Percentiles rank a stretch among this genome's conserved stretches.
These are phyloP conservation scores for Clinocottus analis DNA, from an alignment of 2,113 vertebrate species.

Conservation along the genomic window DNA sequence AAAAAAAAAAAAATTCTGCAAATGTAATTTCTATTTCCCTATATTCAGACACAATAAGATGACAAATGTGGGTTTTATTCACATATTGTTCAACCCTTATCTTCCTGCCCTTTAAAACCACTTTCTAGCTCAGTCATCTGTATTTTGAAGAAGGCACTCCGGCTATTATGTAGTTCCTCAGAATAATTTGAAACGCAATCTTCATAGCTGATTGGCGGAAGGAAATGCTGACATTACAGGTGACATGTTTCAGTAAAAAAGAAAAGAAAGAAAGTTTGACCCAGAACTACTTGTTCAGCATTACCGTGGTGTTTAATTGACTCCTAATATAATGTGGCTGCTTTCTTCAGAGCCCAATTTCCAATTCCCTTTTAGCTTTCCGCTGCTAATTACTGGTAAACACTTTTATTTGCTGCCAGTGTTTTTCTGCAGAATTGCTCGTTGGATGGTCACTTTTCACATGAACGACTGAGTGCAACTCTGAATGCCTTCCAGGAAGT, in stretches of 20 bases:
- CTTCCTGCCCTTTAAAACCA: too few relatives aligned
- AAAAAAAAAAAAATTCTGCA: too few relatives aligned
- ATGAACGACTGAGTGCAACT: not conserved
- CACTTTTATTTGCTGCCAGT: not conserved
- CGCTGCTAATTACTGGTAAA: too few relatives aligned
- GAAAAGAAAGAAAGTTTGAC: not conserved
- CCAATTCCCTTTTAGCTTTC: not conserved
- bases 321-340: not conserved
- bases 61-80: too few relatives aligned
- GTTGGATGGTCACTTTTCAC: not conserved
- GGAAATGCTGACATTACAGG: slow-evolving; percentile 12
- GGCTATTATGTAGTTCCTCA: not conserved
- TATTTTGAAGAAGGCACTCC: slow-evolving; percentile 2
- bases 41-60: too few relatives aligned
- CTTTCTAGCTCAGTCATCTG: not conserved
- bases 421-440: not conserved
- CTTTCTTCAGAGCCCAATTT: not conserved
- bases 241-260: slow-evolving; percentile 3
- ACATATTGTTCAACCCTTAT: too few relatives aligned
- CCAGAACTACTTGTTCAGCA: not conserved
- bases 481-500: not conserved
- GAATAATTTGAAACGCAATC: slow-evolving; percentile 21
- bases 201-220: slow-evolving; percentile 12
- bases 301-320: not conserved
- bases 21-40: not conserved